A percentile compares a stretch with the other conserved stretches of the same genome.
phyloP scores from a whole-genome alignment of 2,113 vertebrate species.

The Cercopithecus mona region DNA sequence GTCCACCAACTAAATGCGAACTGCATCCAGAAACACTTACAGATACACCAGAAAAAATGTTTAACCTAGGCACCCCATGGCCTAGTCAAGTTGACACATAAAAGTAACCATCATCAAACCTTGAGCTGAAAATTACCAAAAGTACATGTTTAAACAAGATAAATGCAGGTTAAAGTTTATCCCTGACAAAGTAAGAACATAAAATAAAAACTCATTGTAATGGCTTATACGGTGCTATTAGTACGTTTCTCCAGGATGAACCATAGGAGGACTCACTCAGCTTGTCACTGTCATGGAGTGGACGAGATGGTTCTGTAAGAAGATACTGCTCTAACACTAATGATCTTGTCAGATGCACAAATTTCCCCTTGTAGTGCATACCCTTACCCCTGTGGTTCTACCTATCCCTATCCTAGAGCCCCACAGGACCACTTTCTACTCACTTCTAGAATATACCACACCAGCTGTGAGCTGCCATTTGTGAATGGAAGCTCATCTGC shows the following conservation, averaged over 20 bases:
- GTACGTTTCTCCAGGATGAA: not conserved
- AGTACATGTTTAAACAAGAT: not conserved
- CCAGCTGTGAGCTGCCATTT: not conserved
- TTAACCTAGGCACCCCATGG: not conserved
- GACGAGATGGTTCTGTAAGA: not conserved
- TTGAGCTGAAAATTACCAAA: not conserved
- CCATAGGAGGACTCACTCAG: not conserved
- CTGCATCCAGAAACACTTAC: not conserved
- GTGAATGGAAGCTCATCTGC: not conserved
- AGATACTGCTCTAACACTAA: not conserved
- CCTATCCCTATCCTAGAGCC: fast-evolving
- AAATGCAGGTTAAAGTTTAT: not conserved
- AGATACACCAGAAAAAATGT: not conserved
- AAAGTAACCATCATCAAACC: not conserved
- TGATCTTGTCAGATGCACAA: not conserved
- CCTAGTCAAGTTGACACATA: not conserved
- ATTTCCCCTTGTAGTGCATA: not conserved
- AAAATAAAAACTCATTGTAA: not conserved
- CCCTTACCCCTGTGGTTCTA: not conserved
- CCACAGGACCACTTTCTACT: not conserved
- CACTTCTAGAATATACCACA: not conserved
- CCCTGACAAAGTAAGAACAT: not conserved
- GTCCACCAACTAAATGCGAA: not conserved
- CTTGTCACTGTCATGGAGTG: not conserved
- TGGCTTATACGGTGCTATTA: not conserved